These are phyloP conservation scores for Carassius gibelio DNA, from an alignment of 2,113 vertebrate species.

Conservation along the genomic window DNA sequence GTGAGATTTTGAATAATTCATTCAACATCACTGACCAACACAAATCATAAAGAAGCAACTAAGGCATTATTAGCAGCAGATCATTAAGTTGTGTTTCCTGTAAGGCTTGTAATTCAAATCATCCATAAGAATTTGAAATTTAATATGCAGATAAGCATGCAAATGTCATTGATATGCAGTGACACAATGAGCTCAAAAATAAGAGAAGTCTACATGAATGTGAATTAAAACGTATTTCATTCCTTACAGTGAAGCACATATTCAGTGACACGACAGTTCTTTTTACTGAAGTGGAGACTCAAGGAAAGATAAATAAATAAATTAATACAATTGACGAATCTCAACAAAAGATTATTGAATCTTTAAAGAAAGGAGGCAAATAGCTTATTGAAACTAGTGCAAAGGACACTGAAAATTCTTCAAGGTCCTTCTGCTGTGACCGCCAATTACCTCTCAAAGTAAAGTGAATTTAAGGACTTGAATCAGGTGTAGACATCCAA, in stretches of 20 bases:
- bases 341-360: slow-evolving; percentile 26
- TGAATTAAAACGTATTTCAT: slow-evolving; percentile 13
- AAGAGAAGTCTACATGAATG: neutral
- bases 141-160: slow-evolving; percentile 11
- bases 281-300: slow-evolving; percentile 11
- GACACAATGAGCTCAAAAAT: slow-evolving; percentile 2
- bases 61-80: neutral
- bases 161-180: slow-evolving; percentile 30
- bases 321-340: slow-evolving; percentile 2
- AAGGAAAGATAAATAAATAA: slow-evolving; percentile 28
- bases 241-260: neutral
- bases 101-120: slow-evolving; percentile 24
- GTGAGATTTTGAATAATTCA: neutral
- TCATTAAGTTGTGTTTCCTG: slow-evolving; percentile 4
- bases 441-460: slow-evolving; percentile 48
- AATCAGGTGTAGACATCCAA: slow-evolving; percentile 41
- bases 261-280: slow-evolving; percentile 6
- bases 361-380: neutral
- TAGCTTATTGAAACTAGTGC: slow-evolving; percentile 11
- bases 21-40: neutral
- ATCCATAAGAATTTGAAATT: slow-evolving; percentile 1
- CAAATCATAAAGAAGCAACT: neutral
- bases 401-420: slow-evolving; percentile 43
- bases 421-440: slow-evolving; percentile 47
- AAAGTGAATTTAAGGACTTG: slow-evolving; percentile 32